Evolutionary conservation across 2,888 invertebrate species (phyloP), one percentile per base, ranked within the genome.

Genomic region (Lycaena phlaeas): DNA sequence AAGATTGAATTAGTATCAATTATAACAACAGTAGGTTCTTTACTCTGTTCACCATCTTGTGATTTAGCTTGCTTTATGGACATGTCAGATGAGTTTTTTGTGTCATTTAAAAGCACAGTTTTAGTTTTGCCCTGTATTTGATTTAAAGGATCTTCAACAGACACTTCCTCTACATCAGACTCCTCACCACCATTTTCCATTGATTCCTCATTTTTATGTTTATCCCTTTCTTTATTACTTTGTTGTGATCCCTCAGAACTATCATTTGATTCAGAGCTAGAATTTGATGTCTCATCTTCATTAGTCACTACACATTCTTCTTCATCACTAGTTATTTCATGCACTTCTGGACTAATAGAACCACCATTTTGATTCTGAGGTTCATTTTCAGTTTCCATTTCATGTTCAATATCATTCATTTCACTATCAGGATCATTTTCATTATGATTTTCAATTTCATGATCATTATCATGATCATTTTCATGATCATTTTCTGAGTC

Each of bases 11-110:
- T 93, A n/a, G 93, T 93, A 59, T 94, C 94, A 56, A 94, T 93
- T 42, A 94, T 93, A 39, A 94, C 93, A 54, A 94, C 85, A 4
- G 92, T 92, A 1, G 93, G 92, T 68, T 94, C 90, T 62, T 93
- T 90, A 64, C 89, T 89, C 49, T 85, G 85, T 27, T 60, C 61
- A 14, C 48, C 41, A 49, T 75, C 73, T 56, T 75, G 75, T 38
- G 73, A 48, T 48, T 68, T 77, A 25, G 70, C 51, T 53, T 75
- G 76, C 60, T 90, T 90, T 14, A 88, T 81, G 7, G 92, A 90
- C 40, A 91, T 86, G 62, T 92, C 90, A 9, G 88, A 90, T 45
- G 92, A 74, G 40, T 88, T 86, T 68, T 91, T 92, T 0, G 92
- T 90, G 55, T 92, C 92, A 72, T 88, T 92, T 1, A 92, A 89